A percentile compares a stretch with the other conserved stretches of the same genome.
phyloP scores from a whole-genome alignment of 2,797 vertebrate genomes.

The Molossus molossus region DNA sequence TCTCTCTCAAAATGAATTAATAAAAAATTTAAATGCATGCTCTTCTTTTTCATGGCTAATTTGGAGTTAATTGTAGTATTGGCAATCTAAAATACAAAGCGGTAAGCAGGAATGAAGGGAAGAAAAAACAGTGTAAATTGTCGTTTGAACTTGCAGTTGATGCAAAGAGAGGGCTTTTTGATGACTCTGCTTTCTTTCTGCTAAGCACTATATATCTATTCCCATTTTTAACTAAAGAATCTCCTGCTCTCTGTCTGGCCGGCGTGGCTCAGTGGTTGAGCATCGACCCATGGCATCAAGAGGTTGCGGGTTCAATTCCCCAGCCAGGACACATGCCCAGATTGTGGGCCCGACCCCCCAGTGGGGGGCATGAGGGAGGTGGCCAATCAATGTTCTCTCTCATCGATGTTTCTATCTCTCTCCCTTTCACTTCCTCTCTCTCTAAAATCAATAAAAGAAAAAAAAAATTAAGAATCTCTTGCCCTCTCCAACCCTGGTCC shows the following conservation, averaged over 20 bases:
- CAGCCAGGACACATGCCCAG: too few relatives aligned
- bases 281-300: too few relatives aligned
- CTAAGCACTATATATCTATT: neutral
- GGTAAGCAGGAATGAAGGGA: neutral
- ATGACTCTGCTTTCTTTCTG: neutral
- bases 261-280: too few relatives aligned
- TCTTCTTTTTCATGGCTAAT: neutral
- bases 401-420: too few relatives aligned
- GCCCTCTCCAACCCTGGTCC: neutral
- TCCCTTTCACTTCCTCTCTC: too few relatives aligned
- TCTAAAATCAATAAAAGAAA: too few relatives aligned
- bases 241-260: neutral
- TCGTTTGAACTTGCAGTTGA: neutral
- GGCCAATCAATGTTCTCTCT: too few relatives aligned
- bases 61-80: neutral
- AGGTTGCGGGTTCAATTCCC: too few relatives aligned
- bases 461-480: neutral
- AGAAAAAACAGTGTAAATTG: neutral
- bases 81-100: conserved; percentile 3
- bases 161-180: neutral
- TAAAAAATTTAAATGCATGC: neutral
- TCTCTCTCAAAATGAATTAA: too few relatives aligned
- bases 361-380: too few relatives aligned
- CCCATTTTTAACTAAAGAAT: neutral
- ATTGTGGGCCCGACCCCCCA: too few relatives aligned